Evolutionary conservation across 1,140 invertebrate genomes (phyloP), one percentile per base, ranked within the genome.

Genomic region (Nymphalis io): DNA sequence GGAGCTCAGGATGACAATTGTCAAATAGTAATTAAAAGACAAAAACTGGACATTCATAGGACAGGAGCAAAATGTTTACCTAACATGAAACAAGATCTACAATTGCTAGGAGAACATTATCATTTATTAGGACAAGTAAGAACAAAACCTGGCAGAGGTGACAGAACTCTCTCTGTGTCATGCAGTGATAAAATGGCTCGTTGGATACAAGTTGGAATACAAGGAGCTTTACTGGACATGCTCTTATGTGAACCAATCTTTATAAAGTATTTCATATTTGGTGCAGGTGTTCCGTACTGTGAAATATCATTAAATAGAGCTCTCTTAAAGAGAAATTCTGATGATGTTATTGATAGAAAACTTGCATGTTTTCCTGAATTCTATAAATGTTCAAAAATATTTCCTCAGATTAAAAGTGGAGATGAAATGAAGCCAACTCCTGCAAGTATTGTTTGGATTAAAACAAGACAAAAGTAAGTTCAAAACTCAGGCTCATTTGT

Each of bases 101-200:
- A 93, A 78, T 60, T 82, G 38, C 72, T 89, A 38, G 96, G 96
- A 11, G 48, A 70, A 10, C 84, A 93, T 27, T 97, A 96, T 87
- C 97, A 98, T 82, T 81, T 92, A 12, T 82, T 94, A 1, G 96
- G 96, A 18, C 94, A 94, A 44, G 93, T 98, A 10, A 93, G 98
- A 59, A 98, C 95, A 2, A 99, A 99, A 90, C 98, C 98, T 53
- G 98, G 98, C 0, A 92, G 97, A 82, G 98, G 98, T 0, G 95
- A 98, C 85, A 95, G 95, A 51, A 99, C 98, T 1, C 81, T 96
- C 13, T 98, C 96, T 46, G 94, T 98, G 71, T 98, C 96, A 1
- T 99, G 98, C 88, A 98, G 97, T 88, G 98, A 99, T 90, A 99
- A 99, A 93, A 92, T 99, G 2, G 94, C 96, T 8, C 95, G 95